Evolutionary conservation across 2,797 vertebrate genomes (phyloP).

Genomic region (Denticeps clupeoides): DNA sequence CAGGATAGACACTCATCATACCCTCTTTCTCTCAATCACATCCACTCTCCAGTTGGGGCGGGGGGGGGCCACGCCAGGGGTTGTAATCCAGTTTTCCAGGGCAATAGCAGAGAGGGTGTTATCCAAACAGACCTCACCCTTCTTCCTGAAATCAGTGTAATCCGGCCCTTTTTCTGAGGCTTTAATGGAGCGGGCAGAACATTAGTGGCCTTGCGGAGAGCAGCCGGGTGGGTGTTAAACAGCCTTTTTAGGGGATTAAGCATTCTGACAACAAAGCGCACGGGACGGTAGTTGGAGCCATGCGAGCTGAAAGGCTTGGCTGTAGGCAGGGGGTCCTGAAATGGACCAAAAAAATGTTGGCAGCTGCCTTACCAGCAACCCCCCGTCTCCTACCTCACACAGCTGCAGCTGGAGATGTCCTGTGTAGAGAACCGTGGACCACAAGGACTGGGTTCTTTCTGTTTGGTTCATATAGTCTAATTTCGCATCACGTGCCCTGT

Average conservation of each 20-base stretch:
- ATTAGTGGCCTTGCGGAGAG: conserved; percentile 25
- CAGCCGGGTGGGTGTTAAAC: conserved; percentile 64
- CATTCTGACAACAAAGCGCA: conserved; percentile 53
- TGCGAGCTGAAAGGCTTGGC: conserved; percentile 33
- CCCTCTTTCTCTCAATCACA: no score
- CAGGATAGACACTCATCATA: no score
- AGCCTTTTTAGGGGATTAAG: conserved; percentile 66
- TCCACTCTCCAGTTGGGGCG: conserved; percentile 31
- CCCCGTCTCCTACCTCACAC: no score
- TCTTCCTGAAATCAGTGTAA: conserved; percentile 48
- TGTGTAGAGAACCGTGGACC: no score
- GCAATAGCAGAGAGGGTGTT: conserved; percentile 33
- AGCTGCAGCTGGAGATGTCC: no score
- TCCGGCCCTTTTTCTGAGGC: conserved; percentile 44
- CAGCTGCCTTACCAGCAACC: no score
- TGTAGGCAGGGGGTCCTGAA: conserved; percentile 19
- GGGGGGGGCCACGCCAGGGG: no score
- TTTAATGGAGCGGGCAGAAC: conserved; percentile 41
- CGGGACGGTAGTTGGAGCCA: no score
- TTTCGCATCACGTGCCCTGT: no score
- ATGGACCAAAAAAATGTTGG: no score
- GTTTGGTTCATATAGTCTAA: no score
- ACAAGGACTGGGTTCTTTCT: no score
- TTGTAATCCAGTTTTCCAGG: conserved; percentile 39
- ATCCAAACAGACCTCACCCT: conserved; percentile 49